Percentiles rank a stretch among this genome's conserved stretches.
phyloP scores from a whole-genome alignment of 1,140 invertebrate genomes.

The Lasioglossum baleicum region DNA sequence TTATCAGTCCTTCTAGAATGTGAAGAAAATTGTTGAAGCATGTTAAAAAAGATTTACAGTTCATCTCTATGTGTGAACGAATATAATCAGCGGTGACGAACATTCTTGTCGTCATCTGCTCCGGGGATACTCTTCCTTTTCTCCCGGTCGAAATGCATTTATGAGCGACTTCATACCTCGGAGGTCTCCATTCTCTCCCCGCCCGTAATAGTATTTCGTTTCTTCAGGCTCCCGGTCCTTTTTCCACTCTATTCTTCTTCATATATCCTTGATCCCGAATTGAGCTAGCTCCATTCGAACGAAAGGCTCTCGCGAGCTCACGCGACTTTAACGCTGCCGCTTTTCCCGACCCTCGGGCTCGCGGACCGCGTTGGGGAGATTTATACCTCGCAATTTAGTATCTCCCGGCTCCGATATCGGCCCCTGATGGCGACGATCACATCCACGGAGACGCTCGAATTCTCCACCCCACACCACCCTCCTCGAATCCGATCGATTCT shows the following conservation, averaged over 20 bases:
- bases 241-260: constrained; percentile 56
- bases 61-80: too few species aligned
- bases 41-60: too few species aligned
- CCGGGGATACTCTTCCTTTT: not conserved
- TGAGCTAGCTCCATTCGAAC: constrained; percentile 32
- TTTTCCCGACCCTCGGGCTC: not conserved
- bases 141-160: not conserved
- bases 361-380: constrained; percentile 4
- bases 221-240: constrained; percentile 18
- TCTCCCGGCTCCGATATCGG: constrained; percentile 18
- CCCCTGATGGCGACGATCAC: not conserved
- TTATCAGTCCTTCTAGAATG: too few species aligned
- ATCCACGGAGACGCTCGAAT: not conserved
- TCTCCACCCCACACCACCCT: not conserved
- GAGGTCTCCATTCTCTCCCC: not conserved
- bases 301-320: constrained; percentile 20
- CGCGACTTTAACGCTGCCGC: constrained; percentile 25
- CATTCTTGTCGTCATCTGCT: too few species aligned
- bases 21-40: too few species aligned
- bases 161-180: not conserved
- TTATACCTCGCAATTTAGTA: constrained; percentile 38
- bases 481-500: not conserved
- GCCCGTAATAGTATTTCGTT: constrained; percentile 10
- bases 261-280: constrained; percentile 54
- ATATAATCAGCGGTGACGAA: too few species aligned